Evolutionary conservation across 2,797 vertebrate genomes (phyloP).

Genomic region (Thunnus albacares): DNA sequence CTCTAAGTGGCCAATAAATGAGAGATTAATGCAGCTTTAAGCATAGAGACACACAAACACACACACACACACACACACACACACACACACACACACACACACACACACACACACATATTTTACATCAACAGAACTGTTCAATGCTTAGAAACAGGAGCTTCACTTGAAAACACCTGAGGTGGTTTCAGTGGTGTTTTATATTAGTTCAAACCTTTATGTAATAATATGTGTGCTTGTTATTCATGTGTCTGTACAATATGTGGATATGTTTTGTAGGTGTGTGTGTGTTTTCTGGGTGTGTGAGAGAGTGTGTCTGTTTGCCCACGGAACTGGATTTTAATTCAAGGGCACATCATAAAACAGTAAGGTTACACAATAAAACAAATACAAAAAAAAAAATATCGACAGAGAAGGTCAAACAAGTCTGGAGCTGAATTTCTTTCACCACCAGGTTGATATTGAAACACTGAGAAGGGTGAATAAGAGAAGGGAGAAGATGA

Average conservation of each 20-base stretch:
- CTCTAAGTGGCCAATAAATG: background rate
- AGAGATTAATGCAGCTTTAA: background rate
- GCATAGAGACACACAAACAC: background rate
- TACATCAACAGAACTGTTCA: background rate
- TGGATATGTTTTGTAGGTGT: constrained; percentile 16
- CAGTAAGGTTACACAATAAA: constrained; percentile 9
- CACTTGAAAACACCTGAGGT: constrained; percentile 7
- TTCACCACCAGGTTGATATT: constrained; percentile 22
- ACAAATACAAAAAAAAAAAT: background rate
- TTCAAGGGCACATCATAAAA: constrained; percentile 24
- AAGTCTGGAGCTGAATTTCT: constrained; percentile 20
- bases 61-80: too few species aligned
- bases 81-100: too few species aligned
- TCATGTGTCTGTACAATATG: background rate
- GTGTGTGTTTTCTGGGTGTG: constrained; percentile 42
- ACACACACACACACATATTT: background rate
- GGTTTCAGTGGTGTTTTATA: constrained; percentile 3
- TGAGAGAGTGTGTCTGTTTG: constrained; percentile 24
- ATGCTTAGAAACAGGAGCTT: background rate
- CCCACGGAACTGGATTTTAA: constrained; percentile 34
- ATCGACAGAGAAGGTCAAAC: constrained; percentile 32
- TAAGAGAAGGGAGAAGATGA: constrained; percentile 4
- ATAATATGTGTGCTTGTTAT: background rate
- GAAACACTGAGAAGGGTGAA: constrained; percentile 3
- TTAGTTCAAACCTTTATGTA: background rate